Evolutionary conservation across 2,888 invertebrate genomes (phyloP).

Genomic region (Scelioninae gen. 1): DNA sequence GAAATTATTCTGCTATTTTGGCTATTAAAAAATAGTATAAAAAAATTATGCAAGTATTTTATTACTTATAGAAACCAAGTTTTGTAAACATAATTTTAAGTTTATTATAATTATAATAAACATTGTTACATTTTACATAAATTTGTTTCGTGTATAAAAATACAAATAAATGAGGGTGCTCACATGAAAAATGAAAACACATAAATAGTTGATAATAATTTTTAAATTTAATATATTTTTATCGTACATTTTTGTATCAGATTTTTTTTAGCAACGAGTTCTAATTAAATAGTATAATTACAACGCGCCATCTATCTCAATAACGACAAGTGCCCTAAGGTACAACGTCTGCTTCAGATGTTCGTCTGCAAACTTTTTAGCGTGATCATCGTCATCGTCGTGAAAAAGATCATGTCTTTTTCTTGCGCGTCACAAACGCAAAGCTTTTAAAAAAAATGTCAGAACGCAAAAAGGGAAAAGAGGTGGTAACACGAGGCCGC

Average conservation of each 20-base stretch:
- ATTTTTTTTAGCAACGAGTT: conserved; percentile 63
- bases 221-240: conserved; percentile 66
- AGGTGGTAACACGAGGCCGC: conserved; percentile 4
- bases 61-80: no score
- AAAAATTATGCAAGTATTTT: no score
- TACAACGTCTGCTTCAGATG: conserved; percentile 56
- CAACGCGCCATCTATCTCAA: conserved; percentile 65
- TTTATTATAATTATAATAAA: no score
- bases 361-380: conserved; percentile 41
- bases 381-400: conserved; percentile 34
- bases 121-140: no score
- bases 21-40: no score
- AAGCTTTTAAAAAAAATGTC: conserved; percentile 1
- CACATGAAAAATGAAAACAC: conserved; percentile 2
- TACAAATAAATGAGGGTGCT: not conserved
- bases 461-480: conserved; percentile 2
- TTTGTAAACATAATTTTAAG: no score
- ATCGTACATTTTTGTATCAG: conserved; percentile 60
- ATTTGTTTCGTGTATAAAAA: no score
- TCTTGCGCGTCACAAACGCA: conserved; percentile 48
- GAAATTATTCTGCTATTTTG: no score
- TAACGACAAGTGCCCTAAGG: conserved; percentile 68
- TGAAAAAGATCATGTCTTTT: conserved; percentile 34
- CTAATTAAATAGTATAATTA: conserved; percentile 67
- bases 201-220: conserved; percentile 52